These are phyloP conservation scores for Aphodius sticticus DNA, from an alignment of 2,888 invertebrate genomes.

Conservation along the genomic window DNA sequence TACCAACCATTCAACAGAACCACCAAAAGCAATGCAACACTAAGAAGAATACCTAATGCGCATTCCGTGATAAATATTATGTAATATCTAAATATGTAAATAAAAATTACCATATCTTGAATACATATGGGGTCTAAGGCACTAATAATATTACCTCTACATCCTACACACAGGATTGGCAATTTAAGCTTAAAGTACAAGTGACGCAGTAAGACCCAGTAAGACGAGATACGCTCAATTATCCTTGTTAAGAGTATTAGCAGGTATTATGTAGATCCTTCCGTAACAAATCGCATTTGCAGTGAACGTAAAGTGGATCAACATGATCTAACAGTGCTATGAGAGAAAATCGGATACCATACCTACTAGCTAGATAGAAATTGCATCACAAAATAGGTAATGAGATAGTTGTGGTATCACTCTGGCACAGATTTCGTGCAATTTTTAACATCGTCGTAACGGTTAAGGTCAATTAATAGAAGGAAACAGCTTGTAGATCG, in stretches of 20 bases:
- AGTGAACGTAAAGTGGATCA: background rate
- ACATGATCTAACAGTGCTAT: background rate
- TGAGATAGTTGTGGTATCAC: background rate
- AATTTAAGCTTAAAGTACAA: too few species aligned
- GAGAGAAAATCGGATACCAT: background rate
- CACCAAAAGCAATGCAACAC: too few species aligned
- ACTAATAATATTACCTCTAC: too few species aligned
- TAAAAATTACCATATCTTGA: too few species aligned
- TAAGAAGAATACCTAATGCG: too few species aligned
- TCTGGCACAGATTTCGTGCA: background rate
- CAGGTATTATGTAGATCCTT: background rate
- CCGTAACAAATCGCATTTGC: background rate
- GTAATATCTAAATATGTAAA: too few species aligned
- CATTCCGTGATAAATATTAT: too few species aligned
- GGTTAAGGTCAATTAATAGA: background rate
- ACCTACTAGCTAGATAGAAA: background rate
- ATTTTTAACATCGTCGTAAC: background rate
- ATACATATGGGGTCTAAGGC: too few species aligned
- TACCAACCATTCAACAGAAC: too few species aligned
- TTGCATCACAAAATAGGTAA: background rate
- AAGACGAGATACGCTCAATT: too few species aligned
- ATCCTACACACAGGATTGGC: too few species aligned
- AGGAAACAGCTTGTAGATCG: background rate
- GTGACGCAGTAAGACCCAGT: background rate
- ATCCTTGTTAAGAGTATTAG: too few species aligned